Evolutionary conservation across 2,113 vertebrate genomes (phyloP).

Genomic region (Suricata suricatta): DNA sequence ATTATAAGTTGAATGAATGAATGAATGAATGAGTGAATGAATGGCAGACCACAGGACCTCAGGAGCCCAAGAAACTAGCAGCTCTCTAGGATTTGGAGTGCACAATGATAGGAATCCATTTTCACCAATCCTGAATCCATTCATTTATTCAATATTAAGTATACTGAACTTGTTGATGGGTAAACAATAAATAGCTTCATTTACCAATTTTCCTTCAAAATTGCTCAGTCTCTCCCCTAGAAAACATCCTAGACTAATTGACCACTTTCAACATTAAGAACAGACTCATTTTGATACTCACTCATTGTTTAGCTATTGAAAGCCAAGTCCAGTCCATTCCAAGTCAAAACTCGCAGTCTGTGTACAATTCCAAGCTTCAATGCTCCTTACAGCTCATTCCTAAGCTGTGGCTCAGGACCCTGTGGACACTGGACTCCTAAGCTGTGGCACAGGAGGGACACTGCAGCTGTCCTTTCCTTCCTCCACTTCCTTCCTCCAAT

Average conservation of each 20-base stretch:
- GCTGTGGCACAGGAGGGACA: neutral
- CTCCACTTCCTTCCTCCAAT: neutral
- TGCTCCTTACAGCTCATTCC: neutral
- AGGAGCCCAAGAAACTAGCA: neutral
- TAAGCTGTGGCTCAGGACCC: neutral
- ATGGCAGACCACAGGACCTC: neutral
- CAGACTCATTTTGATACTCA: neutral
- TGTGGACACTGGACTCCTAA: too few species aligned
- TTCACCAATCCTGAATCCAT: neutral
- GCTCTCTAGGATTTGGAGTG: neutral
- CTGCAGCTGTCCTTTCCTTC: neutral
- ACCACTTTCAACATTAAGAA: neutral
- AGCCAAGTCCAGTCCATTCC: neutral
- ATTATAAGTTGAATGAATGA: neutral
- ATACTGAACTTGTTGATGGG: neutral
- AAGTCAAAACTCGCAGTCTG: neutral
- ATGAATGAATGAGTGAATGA: neutral
- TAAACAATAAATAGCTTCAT: neutral
- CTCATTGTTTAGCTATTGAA: neutral
- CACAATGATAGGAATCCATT: neutral
- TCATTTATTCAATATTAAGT: neutral
- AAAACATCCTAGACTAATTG: neutral
- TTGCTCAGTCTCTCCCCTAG: neutral
- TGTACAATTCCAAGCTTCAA: neutral
- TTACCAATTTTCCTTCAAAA: neutral